phyloP scores from a whole-genome alignment of 2,888 invertebrate genomes.

The Cataglyphis rosenhaueri region DNA sequence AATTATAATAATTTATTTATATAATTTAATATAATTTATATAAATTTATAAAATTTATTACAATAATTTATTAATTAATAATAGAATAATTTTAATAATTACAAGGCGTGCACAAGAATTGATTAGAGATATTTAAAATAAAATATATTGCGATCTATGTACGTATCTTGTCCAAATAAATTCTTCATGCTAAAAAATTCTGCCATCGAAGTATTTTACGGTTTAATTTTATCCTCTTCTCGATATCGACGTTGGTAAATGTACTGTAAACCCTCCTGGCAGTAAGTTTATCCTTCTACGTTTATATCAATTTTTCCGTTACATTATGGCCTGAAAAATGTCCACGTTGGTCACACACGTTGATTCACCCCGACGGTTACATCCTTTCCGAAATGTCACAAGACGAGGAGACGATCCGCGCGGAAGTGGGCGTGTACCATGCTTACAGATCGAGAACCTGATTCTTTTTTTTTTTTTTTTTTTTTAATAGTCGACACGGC shows the following conservation, averaged over 20 bases:
- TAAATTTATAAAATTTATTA: no score
- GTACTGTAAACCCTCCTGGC: not conserved
- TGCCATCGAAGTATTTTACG: not conserved
- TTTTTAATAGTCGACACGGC: slow-evolving; percentile 8
- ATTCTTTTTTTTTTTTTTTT: slow-evolving; percentile 21
- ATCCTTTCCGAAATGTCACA: slow-evolving; percentile 64
- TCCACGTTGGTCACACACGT: slow-evolving; percentile 9
- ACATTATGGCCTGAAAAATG: slow-evolving; percentile 28
- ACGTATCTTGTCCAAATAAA: not conserved
- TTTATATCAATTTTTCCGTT: slow-evolving; percentile 33
- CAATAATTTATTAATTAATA: not conserved
- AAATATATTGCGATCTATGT: not conserved
- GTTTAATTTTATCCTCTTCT: not conserved
- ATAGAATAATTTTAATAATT: slow-evolving; percentile 1
- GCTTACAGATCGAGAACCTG: slow-evolving; percentile 47
- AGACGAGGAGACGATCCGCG: slow-evolving; percentile 66
- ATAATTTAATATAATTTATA: no score
- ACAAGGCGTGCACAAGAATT: not conserved
- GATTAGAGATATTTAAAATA: not conserved
- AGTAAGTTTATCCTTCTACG: not conserved
- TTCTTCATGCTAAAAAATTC: not conserved
- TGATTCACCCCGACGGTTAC: slow-evolving; percentile 56
- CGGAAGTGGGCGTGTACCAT: slow-evolving; percentile 76
- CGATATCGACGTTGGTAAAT: not conserved
- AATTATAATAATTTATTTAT: not conserved